Evolutionary conservation across 2,113 vertebrate genomes (phyloP).

Genomic region (Lepidothrix coronata): DNA sequence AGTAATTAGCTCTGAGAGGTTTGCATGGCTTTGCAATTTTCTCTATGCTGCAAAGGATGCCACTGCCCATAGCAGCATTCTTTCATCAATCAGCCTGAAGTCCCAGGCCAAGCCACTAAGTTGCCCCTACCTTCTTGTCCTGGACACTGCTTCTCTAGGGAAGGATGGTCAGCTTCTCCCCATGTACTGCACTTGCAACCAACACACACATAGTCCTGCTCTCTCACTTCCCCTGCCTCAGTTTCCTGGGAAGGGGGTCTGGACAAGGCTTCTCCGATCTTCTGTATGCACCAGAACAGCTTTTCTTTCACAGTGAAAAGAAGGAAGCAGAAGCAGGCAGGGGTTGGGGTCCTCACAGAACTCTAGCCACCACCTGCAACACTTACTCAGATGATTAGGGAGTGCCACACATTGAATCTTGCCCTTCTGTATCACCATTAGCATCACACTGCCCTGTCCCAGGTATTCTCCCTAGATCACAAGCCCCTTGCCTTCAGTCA

Average conservation of each 20-base stretch:
- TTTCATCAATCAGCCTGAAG: not conserved
- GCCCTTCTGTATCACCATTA: not conserved
- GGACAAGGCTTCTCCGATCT: not conserved
- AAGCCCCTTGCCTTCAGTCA: not conserved
- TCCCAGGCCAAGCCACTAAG: not conserved
- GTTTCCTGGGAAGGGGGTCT: not conserved
- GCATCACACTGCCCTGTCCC: not conserved
- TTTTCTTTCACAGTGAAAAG: not conserved
- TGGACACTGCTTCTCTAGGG: not conserved
- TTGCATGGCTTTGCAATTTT: not conserved
- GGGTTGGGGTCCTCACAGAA: not conserved
- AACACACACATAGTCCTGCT: not conserved
- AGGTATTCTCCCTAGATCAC: not conserved
- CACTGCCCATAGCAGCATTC: not conserved
- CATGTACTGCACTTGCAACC: not conserved
- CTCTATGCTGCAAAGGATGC: not conserved
- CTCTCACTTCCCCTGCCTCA: not conserved
- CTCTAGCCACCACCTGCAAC: not conserved
- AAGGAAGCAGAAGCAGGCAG: not conserved
- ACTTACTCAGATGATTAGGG: not conserved
- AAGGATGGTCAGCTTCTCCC: not conserved
- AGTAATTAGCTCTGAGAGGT: not conserved
- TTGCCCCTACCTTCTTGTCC: not conserved
- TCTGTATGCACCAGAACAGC: not conserved
- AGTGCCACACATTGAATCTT: not conserved